phyloP scores from a whole-genome alignment of 2,113 vertebrate genomes.

The Megalops atlanticus region DNA sequence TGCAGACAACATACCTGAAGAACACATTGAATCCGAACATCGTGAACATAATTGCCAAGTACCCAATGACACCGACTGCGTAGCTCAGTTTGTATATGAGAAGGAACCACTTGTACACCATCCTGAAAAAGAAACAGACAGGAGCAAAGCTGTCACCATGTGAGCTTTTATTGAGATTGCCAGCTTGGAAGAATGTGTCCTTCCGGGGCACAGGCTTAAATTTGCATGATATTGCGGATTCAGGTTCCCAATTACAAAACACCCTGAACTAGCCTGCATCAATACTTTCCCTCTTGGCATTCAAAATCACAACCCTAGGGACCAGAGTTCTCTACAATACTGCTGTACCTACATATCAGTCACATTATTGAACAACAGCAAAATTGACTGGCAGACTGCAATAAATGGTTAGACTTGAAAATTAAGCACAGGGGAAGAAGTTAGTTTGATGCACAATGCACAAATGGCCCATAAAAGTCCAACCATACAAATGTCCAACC shows the following conservation, averaged over 20 bases:
- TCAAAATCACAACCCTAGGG: neutral
- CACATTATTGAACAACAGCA: too few species aligned
- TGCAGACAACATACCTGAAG: slow-evolving; percentile 59
- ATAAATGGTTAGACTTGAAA: neutral
- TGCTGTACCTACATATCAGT: too few species aligned
- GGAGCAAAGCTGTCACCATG: neutral
- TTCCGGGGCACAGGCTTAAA: neutral
- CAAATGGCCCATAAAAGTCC: neutral
- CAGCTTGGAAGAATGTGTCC: too few species aligned
- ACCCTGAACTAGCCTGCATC: neutral
- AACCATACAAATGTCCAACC: neutral
- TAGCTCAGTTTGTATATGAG: slow-evolving; percentile 76
- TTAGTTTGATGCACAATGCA: neutral
- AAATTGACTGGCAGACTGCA: neutral
- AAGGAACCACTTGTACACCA: slow-evolving; percentile 79
- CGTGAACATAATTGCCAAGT: slow-evolving; percentile 74
- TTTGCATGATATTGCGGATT: neutral
- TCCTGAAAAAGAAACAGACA: slow-evolving; percentile 45
- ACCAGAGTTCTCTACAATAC: neutral
- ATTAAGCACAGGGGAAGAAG: neutral
- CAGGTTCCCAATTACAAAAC: too few species aligned
- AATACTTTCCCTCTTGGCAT: neutral
- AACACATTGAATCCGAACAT: slow-evolving; percentile 76
- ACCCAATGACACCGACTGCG: slow-evolving; percentile 62
- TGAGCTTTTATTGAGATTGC: too few species aligned